phyloP scores from a whole-genome alignment of 1,140 invertebrate species.

The Macrobrachium nipponense region DNA sequence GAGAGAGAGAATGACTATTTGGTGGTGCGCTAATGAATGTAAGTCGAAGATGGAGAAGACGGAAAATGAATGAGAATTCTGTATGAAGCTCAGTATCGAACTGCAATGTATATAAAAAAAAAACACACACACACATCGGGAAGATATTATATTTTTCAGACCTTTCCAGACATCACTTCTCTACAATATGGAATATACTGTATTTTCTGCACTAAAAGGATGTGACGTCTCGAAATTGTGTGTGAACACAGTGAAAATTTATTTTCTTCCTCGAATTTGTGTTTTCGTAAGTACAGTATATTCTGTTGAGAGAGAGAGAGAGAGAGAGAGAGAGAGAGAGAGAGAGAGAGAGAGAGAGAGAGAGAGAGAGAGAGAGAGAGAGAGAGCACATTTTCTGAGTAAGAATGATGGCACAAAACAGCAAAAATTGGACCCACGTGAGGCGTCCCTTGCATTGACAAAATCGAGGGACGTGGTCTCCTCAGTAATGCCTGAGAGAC shows the following conservation, averaged over 20 bases:
- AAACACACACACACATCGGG: too few species aligned
- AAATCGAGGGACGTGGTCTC: neutral
- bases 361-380: neutral
- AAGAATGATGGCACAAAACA: neutral
- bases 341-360: constrained; percentile 4
- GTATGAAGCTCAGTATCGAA: too few species aligned
- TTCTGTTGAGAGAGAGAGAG: neutral
- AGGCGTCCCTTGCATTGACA: neutral
- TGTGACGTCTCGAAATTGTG: too few species aligned
- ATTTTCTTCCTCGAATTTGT: too few species aligned
- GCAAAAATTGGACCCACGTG: neutral
- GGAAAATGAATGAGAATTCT: neutral
- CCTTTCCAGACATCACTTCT: too few species aligned
- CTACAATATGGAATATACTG: too few species aligned
- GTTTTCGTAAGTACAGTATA: neutral
- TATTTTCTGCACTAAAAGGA: too few species aligned
- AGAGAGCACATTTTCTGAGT: neutral
- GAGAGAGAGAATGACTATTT: neutral
- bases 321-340: neutral
- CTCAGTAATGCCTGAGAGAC: neutral
- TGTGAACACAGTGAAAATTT: too few species aligned
- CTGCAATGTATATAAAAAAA: too few species aligned
- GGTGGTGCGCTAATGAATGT: too few species aligned
- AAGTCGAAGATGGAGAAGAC: neutral
- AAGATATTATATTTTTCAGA: too few species aligned